Percentiles rank a stretch among this genome's conserved stretches.
These are phyloP conservation scores for Trypoxylon attenuatum DNA, from an alignment of 2,888 invertebrate species.

Conservation along the genomic window DNA sequence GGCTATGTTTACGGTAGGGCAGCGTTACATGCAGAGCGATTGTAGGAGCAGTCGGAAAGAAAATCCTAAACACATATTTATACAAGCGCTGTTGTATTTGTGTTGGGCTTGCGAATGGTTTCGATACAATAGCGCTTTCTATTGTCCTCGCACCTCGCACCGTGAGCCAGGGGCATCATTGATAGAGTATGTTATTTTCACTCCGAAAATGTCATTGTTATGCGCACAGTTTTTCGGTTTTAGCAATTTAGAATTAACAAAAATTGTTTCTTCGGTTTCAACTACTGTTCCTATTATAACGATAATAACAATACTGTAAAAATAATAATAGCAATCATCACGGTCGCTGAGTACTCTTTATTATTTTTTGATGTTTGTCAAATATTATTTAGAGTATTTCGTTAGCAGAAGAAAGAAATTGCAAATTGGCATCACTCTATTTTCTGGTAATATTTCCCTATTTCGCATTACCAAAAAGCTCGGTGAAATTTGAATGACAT, in stretches of 20 bases:
- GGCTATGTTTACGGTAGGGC: slow-evolving; percentile 29
- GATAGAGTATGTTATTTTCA: slow-evolving; percentile 4
- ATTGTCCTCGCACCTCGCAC: slow-evolving; percentile 22
- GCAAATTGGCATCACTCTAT: too few relatives aligned
- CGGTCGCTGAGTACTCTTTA: too few relatives aligned
- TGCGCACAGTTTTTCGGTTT: too few relatives aligned
- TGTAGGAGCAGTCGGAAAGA: slow-evolving; percentile 14
- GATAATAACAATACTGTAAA: too few relatives aligned
- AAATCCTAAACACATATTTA: slow-evolving; percentile 41
- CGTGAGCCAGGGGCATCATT: slow-evolving; percentile 7
- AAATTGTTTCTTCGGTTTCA: too few relatives aligned
- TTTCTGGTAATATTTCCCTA: too few relatives aligned
- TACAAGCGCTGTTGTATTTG: slow-evolving; percentile 28
- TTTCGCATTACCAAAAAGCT: slow-evolving; percentile 2
- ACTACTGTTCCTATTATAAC: too few relatives aligned
- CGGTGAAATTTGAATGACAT: slow-evolving; percentile 36
- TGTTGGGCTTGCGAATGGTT: slow-evolving; percentile 1
- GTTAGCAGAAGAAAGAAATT: too few relatives aligned
- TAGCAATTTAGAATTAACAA: too few relatives aligned
- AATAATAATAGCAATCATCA: too few relatives aligned
- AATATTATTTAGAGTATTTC: too few relatives aligned
- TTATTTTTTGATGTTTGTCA: too few relatives aligned
- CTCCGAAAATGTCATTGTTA: not conserved
- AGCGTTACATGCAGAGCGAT: slow-evolving; percentile 10
- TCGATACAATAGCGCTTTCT: slow-evolving; percentile 14